Evolutionary conservation across 2,797 vertebrate genomes (phyloP).

Genomic region (Ambastaia sidthimunki): DNA sequence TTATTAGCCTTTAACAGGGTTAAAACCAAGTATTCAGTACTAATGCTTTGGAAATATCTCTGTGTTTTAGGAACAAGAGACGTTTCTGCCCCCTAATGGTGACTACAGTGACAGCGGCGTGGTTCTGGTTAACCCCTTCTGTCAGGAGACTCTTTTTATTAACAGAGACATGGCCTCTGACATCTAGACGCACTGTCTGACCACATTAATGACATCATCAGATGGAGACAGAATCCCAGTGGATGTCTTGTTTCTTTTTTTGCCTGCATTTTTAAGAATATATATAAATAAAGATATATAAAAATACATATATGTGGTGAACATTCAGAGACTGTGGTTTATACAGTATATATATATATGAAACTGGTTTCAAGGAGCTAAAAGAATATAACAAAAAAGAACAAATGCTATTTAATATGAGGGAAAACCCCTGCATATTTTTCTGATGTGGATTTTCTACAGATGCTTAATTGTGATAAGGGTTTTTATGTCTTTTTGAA

Average conservation of each 20-base stretch:
- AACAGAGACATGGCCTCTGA: constrained; percentile 90
- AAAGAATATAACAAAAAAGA: constrained; percentile 85
- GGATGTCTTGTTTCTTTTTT: constrained; percentile 67
- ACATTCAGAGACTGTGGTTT: constrained; percentile 90
- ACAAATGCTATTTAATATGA: constrained; percentile 71
- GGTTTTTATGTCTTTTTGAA: constrained; percentile 84
- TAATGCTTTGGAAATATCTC: neutral
- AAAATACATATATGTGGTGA: constrained; percentile 77
- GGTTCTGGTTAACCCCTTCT: constrained; percentile 98
- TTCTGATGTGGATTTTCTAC: constrained; percentile 88
- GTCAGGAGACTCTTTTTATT: constrained; percentile 95
- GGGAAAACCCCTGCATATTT: constrained; percentile 84
- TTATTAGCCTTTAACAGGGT: constrained; percentile 5
- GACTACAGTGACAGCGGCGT: constrained; percentile 93
- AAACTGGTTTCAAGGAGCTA: constrained; percentile 77
- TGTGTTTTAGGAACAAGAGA: constrained; percentile 81
- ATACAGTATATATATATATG: too few relatives aligned
- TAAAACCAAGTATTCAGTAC: constrained; percentile 5
- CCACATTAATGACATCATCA: constrained; percentile 51
- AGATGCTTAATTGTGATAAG: constrained; percentile 82
- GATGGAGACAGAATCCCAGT: constrained; percentile 77
- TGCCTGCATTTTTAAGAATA: constrained; percentile 73
- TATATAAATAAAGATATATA: constrained; percentile 74
- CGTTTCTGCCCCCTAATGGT: constrained; percentile 92
- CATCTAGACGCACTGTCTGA: constrained; percentile 77